Conservation (phyloP, 1,140 invertebrate genomes). For the Drosophila funebris region DNA sequence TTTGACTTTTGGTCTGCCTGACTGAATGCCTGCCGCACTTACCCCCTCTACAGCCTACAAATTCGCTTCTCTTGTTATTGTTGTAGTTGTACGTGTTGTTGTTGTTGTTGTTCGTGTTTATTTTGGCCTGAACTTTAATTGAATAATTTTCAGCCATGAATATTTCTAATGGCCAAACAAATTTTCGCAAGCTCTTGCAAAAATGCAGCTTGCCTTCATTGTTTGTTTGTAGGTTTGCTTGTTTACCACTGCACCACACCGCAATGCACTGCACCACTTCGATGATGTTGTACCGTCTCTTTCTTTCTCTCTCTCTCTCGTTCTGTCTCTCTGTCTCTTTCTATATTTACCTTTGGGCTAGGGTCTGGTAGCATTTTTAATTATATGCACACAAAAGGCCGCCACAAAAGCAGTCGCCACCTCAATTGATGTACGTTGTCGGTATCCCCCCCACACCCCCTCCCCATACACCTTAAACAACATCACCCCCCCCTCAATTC, state of each 20-base stretch:
- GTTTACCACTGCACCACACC: constrained; percentile 22
- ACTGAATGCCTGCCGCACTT: constrained; percentile 1
- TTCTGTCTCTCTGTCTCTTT: constrained; percentile 1
- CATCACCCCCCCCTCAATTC: neutral
- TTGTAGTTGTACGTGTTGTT: constrained; percentile 1
- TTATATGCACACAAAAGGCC: constrained; percentile 81
- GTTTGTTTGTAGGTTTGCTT: constrained; percentile 65
- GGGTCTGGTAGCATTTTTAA: constrained; percentile 75
- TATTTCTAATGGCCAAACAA: constrained; percentile 81
- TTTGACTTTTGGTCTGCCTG: constrained; percentile 54
- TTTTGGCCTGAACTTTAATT: constrained; percentile 65
- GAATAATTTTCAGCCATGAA: constrained; percentile 78
- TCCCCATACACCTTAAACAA: neutral
- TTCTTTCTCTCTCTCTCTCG: neutral
- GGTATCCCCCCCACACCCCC: neutral
- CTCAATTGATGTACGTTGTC: constrained; percentile 70
- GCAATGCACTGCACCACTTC: neutral
- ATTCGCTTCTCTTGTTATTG: no score
- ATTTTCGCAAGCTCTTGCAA: constrained; percentile 74
- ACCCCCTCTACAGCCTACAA: neutral
- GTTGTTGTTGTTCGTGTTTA: constrained; percentile 17
- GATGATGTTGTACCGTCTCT: neutral
- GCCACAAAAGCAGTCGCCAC: constrained; percentile 79
- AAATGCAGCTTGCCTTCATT: constrained; percentile 58
- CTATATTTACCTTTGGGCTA: constrained; percentile 68